Evolutionary conservation across 2,113 vertebrate species (phyloP), one percentile per base, ranked within the genome.

Genomic region (Catharus fuscescens): DNA sequence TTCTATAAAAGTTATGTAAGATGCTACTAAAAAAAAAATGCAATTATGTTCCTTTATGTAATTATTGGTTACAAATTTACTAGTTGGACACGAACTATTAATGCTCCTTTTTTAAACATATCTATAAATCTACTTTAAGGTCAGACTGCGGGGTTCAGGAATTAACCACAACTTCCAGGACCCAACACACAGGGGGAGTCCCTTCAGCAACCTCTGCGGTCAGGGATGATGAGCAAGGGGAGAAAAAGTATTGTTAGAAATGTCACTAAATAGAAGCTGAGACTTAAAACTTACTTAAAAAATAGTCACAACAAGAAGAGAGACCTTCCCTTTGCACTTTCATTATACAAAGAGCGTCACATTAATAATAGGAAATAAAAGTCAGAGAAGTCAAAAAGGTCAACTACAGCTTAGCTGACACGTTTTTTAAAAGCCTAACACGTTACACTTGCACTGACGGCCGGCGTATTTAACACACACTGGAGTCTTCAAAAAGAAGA

Each of bases 361-460:
- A 48, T 5, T 13, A 42, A 21, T 15, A 52, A 12, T 0, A 36
- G 6, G 6, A 50, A 62, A 82, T 28, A 70, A 52, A 36, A 67
- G 8, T 10, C 17, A 38, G 5, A 38, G 8, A 23, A 44, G 5
- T 18, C 21, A 24, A 31, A 50, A 56, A n/a, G 3, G 1, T 10
- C 57, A 80, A 7, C 8, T 28, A 42, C 17, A 40, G 17, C 21
- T 36, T n/a, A 18, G 21, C 19, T 32, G 1, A 6, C 13, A 0
- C 16, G 10, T 36, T 74, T 57, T 28, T 40, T 2, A 44, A 45
- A 2, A 61, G 24, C 18, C 18, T 32, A 52, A 64, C 10, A 34
- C 8, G 26, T 1, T 5, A 18, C 12, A 64, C 20, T 29, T 0
- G 31, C 6, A 54, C 32, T 4, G 26, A 64, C 0, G 26, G 18